A percentile compares a stretch with the other conserved stretches of the same genome.
phyloP scores from a whole-genome alignment of 2,888 invertebrate species.

The Melanotus villosus region DNA sequence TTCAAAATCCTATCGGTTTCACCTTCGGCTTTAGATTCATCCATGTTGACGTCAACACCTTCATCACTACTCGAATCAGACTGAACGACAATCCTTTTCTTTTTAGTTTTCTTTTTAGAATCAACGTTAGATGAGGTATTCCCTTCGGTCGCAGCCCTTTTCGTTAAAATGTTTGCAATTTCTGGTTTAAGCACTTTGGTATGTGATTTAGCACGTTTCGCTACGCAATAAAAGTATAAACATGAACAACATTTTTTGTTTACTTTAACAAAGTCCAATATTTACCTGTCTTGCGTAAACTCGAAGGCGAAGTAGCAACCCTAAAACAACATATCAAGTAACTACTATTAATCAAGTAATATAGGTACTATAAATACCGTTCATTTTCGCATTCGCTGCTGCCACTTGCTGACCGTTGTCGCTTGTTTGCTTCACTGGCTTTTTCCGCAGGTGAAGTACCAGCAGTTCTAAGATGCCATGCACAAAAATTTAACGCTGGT shows the following conservation, averaged over 20 bases:
- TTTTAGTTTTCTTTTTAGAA: no score
- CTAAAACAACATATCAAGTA: neutral
- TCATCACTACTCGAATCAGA: no score
- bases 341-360: no score
- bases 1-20: neutral
- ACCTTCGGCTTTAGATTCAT: neutral
- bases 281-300: constrained; percentile 4
- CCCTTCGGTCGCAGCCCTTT: no score
- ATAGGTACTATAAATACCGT: neutral
- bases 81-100: no score
- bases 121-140: no score
- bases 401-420: neutral
- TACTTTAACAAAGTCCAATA: neutral
- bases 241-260: neutral
- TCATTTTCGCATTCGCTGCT: neutral
- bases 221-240: constrained; percentile 25
- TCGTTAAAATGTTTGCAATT: constrained; percentile 20
- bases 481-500: constrained; percentile 7
- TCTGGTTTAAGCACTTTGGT: constrained; percentile 30
- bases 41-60: no score
- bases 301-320: neutral
- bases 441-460: neutral
- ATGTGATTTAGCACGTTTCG: constrained; percentile 36
- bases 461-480: constrained; percentile 2
- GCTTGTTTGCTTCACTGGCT: neutral